Evolutionary conservation across 2,797 vertebrate genomes (phyloP), one percentile per base, ranked within the genome.

Genomic region (Poliocrania exsul): DNA sequence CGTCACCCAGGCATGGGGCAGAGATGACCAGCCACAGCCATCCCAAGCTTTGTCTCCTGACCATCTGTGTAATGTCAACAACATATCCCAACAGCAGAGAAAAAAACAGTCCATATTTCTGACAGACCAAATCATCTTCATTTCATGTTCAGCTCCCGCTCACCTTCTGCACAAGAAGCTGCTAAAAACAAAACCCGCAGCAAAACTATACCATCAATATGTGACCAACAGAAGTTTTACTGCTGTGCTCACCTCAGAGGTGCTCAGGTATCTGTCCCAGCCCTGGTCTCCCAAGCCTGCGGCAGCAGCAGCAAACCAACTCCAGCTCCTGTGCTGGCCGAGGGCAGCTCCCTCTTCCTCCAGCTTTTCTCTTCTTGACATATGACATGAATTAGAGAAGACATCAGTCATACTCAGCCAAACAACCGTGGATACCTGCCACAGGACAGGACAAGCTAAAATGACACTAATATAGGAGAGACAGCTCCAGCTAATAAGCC

Each of bases 201-300:
- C 25, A 11, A 15, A 67, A 28, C 42, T 6, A 0, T 10, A 15
- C 29, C 3, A 0, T 15, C 47, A 24, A 0, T 7, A 1, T 2
- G 13, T 53, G 50, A 61, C 58, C 87, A 51, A 74, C 31, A 37
- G 51, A 66, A 44, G 37, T 61, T 38, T 29, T 57, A 24, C 28
- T 75, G 64, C 61, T 53, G n/a, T 26, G 42, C 62, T 23, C 14
- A 31, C 14, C 46, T 50, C n/a, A 12, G 5, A 62, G 42, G 10
- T 25, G 13, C 29, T 56, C 12, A 12, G 62, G 72, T 17, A 2
- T 1, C 40, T 11, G 69, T 35, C 46, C 84, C 38, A 90, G 84
- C 54, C 28, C n/a, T 70, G 61, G 29, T 24, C 13, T 80, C 50
- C 49, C 51, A 62, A 77, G 35, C 37, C 26, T 5, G 1, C 9